A percentile compares a stretch with the other conserved stretches of the same genome.
Conservation (phyloP, 2,797 vertebrate species). For the Pipistrellus pipistrellus region DNA sequence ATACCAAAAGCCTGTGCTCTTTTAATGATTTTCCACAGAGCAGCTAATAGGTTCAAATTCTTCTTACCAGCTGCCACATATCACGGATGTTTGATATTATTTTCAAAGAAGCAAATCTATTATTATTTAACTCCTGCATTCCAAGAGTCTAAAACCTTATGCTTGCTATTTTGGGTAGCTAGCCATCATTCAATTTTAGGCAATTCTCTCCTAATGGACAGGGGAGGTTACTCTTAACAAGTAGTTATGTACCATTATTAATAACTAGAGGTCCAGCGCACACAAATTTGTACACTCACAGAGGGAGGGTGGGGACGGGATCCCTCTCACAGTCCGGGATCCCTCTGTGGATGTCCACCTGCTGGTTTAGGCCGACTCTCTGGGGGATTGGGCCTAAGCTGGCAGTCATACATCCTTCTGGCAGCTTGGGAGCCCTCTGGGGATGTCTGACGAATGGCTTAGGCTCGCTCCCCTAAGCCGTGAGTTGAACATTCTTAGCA, state of each 20-base stretch:
- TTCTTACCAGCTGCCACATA: neutral
- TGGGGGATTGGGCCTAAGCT: too few relatives aligned
- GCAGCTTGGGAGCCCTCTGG: too few relatives aligned
- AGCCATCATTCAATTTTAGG: neutral
- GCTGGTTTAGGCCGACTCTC: too few relatives aligned
- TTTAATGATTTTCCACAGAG: conserved; percentile 37
- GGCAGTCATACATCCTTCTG: too few relatives aligned
- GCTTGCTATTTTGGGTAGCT: neutral
- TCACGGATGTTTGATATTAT: neutral
- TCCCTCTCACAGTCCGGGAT: too few relatives aligned
- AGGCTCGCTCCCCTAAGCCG: too few relatives aligned
- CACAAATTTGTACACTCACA: too few relatives aligned
- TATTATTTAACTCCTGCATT: neutral
- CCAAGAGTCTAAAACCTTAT: neutral
- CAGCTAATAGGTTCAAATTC: conserved; percentile 22
- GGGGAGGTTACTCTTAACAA: neutral
- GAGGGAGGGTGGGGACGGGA: too few relatives aligned
- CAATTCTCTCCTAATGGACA: neutral
- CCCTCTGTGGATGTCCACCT: too few relatives aligned
- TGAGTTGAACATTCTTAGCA: too few relatives aligned
- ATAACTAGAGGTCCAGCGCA: neutral
- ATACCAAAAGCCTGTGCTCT: conserved; percentile 32
- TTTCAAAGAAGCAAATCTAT: neutral
- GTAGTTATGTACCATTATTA: neutral
- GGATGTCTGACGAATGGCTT: too few relatives aligned